Evolutionary conservation across 1,140 invertebrate genomes (phyloP).

Genomic region (Drosophila rhopaloa): DNA sequence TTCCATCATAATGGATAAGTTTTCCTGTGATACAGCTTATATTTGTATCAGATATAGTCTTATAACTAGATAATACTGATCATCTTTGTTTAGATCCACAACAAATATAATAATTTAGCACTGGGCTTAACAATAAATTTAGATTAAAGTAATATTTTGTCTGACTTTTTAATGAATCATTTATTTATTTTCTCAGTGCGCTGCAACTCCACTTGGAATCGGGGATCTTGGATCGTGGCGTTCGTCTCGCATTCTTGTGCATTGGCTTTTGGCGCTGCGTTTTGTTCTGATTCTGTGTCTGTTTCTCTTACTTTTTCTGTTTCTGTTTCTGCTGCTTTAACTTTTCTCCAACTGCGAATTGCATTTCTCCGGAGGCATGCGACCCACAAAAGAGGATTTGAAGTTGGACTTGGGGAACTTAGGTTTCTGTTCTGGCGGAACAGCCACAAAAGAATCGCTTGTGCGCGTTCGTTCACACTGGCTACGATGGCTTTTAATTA

Average conservation of each 20-base stretch:
- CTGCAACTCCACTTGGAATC: conserved; percentile 29
- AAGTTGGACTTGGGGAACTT: conserved; percentile 16
- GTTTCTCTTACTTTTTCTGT: conserved; percentile 14
- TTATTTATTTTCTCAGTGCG: not conserved
- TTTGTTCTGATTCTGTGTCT: conserved; percentile 70
- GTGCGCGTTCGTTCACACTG: conserved; percentile 73
- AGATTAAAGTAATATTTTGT: no score
- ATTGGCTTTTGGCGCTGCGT: conserved; percentile 67
- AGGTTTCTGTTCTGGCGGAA: conserved; percentile 27
- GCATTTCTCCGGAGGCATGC: conserved; percentile 77
- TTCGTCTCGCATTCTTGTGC: conserved; percentile 73
- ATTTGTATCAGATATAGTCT: no score
- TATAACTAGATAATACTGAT: no score
- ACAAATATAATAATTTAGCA: no score
- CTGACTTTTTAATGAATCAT: no score
- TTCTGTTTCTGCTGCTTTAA: conserved; percentile 13
- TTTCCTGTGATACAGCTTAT: no score
- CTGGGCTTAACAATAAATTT: no score
- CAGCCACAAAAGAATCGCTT: conserved; percentile 58
- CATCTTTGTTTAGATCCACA: no score
- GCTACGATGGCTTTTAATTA: conserved; percentile 62
- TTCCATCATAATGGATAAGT: no score
- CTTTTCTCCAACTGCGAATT: conserved; percentile 37
- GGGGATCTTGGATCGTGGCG: conserved; percentile 30
- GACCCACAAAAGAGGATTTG: conserved; percentile 67